Evolutionary conservation across 2,113 vertebrate species (phyloP), one percentile per base, ranked within the genome.

Genomic region (Cyanocitta stelleri): DNA sequence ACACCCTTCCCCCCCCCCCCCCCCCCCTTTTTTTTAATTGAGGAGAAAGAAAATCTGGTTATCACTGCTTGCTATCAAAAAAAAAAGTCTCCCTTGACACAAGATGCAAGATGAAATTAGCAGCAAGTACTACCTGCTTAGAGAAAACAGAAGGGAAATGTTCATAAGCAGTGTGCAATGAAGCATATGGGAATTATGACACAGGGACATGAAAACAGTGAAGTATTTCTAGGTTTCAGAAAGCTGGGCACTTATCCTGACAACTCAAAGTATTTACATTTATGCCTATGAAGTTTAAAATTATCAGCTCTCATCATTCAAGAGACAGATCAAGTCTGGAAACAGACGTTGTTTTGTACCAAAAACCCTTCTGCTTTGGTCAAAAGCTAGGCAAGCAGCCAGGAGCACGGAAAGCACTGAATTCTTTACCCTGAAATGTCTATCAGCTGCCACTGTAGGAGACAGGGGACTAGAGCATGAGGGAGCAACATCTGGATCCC

Each of bases 101-200:
- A 87, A 79, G 32, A 91, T 58, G 16, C 22, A 85, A 72, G 43
- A 92, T 43, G 8, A 91, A 95, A 91, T 81, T 64, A 93, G 72
- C 54, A 87, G 44, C 30, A 85, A 72, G 18, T 69, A 68, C 49
- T 95, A 93, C 77, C 87, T 79, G 77, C 55, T 58, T 49, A 49
- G n/a, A 81, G 58, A 55, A 91, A 77, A 95, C 73, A 92, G 68
- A 87, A 85, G 80, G 76, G 37, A 92, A 87, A 87, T 24, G 32
- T 87, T 90, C 44, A 72, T 23, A 76, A 15, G 52, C 67, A 52
- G 35, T 33, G 49, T 62, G 54, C 62, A 91, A 52, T 19, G 78
- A 91, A 87, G 73, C 74, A 43, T 73, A 85, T 82, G n/a, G 26
- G 58, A 94, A 43, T 87, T 16, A 35, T 26, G 32, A 61, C 63